phyloP scores from a whole-genome alignment of 2,113 vertebrate genomes.

The Hemiscyllium ocellatum region DNA sequence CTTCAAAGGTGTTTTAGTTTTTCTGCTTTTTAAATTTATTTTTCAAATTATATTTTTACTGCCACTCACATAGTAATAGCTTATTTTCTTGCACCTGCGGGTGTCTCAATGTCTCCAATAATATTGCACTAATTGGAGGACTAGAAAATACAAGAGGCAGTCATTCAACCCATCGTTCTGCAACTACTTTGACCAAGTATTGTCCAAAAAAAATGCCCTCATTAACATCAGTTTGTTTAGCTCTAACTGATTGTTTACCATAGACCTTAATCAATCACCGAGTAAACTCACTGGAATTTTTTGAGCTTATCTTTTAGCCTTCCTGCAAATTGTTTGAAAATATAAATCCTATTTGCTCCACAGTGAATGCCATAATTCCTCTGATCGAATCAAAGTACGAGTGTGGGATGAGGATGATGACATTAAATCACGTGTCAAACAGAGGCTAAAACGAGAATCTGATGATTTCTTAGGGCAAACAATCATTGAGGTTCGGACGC shows the following conservation, averaged over 20 bases:
- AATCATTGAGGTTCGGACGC: conserved; percentile 92
- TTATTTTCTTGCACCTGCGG: background rate
- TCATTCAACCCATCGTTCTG: background rate
- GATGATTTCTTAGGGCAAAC: conserved; percentile 97
- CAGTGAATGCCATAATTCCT: conserved; percentile 99
- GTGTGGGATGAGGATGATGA: conserved; percentile 99
- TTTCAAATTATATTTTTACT: background rate
- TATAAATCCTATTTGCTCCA: background rate
- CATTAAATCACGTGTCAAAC: conserved; percentile 95
- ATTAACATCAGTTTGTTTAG: background rate
- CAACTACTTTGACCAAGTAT: no score
- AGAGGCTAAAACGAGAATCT: conserved; percentile 89
- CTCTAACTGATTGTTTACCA: background rate
- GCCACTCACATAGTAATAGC: no score
- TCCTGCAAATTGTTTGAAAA: background rate
- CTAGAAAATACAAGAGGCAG: background rate
- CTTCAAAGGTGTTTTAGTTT: background rate
- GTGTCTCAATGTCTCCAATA: background rate
- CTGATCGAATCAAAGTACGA: conserved; percentile 92
- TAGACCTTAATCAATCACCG: background rate
- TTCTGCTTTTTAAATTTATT: background rate
- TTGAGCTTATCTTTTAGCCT: background rate
- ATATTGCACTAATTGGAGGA: background rate
- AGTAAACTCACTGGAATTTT: background rate
- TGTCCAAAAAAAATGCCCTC: background rate